Percentiles rank a stretch among this genome's conserved stretches.
These are phyloP conservation scores for Globia sparganii DNA, from an alignment of 2,888 invertebrate species.

Conservation along the genomic window DNA sequence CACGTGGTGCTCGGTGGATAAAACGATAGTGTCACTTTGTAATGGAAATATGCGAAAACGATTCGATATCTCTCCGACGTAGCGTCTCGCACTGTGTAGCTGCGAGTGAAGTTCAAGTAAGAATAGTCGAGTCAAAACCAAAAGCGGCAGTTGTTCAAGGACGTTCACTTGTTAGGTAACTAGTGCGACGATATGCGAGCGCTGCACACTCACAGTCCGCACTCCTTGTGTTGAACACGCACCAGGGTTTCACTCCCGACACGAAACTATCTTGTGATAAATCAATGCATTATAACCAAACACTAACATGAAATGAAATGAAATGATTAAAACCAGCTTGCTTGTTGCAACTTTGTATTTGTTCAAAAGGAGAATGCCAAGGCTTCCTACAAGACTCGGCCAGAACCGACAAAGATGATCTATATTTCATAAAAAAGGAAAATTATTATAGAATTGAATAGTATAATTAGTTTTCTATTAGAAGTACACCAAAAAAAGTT, in stretches of 20 bases:
- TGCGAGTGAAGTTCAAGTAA: neutral
- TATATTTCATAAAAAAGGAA: too few relatives aligned
- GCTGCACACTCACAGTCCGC: neutral
- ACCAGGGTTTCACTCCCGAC: neutral
- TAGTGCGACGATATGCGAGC: neutral
- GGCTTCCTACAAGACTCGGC: too few relatives aligned
- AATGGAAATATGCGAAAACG: neutral
- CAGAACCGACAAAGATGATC: too few relatives aligned
- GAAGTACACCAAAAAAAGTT: too few relatives aligned
- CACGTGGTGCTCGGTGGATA: neutral
- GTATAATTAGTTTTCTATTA: too few relatives aligned
- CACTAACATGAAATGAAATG: neutral
- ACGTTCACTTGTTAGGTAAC: neutral
- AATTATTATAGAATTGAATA: too few relatives aligned
- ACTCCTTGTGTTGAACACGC: neutral
- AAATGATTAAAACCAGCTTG: neutral
- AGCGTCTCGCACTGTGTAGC: neutral
- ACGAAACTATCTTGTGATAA: neutral
- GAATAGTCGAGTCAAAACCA: neutral
- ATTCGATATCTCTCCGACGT: neutral
- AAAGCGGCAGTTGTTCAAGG: neutral
- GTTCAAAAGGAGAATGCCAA: too few relatives aligned
- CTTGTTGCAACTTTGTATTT: constrained; percentile 6
- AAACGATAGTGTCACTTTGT: neutral
- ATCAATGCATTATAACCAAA: neutral